Evolutionary conservation across 2,797 vertebrate species (phyloP).

Genomic region (Hydrophis major): DNA sequence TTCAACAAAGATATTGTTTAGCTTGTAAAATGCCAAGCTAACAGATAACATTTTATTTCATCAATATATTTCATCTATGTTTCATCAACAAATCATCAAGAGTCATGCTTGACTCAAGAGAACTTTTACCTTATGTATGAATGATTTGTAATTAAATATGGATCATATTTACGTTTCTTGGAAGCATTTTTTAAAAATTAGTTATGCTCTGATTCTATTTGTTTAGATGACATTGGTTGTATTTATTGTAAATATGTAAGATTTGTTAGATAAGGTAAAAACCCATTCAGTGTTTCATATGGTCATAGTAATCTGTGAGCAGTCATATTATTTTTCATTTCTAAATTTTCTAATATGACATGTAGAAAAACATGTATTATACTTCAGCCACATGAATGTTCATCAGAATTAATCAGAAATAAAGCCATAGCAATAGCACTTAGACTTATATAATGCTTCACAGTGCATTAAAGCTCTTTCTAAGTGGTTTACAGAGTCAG

Average conservation of each 20-base stretch:
- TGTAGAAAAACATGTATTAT: neutral
- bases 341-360: neutral
- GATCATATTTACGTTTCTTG: neutral
- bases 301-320: neutral
- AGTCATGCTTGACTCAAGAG: neutral
- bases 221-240: neutral
- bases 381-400: neutral
- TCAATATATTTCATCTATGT: neutral
- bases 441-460: neutral
- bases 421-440: neutral
- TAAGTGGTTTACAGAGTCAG: neutral
- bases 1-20: slow-evolving; percentile 15
- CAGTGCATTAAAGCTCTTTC: neutral
- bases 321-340: neutral
- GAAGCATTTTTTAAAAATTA: neutral
- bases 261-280: neutral
- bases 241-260: neutral
- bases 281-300: neutral
- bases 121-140: neutral
- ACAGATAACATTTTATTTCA: neutral
- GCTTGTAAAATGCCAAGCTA: neutral
- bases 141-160: neutral
- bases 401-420: neutral
- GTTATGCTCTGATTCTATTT: neutral
- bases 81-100: neutral